These are phyloP conservation scores for Cephus sareptanus DNA, from an alignment of 2,888 invertebrate species.

Conservation along the genomic window DNA sequence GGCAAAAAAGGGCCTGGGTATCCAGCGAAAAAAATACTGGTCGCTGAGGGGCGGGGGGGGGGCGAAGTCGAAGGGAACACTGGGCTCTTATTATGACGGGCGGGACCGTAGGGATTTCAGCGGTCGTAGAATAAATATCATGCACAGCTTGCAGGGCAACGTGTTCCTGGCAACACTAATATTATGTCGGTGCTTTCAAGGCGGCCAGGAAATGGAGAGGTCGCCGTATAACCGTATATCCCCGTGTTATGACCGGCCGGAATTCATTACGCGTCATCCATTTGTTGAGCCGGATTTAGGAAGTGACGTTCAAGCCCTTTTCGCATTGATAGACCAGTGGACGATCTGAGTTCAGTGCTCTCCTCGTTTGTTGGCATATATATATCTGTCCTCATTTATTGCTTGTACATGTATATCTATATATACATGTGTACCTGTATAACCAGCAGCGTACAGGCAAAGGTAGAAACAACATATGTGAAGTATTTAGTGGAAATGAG, in stretches of 20 bases:
- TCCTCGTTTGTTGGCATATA: not conserved
- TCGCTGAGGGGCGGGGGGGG: too few species aligned
- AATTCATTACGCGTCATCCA: not conserved
- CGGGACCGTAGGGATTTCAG: conserved; percentile 5
- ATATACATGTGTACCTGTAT: too few species aligned
- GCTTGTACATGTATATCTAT: too few species aligned
- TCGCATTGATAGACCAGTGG: not conserved
- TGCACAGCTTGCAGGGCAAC: conserved; percentile 7
- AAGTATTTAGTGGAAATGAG: too few species aligned
- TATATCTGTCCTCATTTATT: too few species aligned
- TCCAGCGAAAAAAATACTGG: not conserved
- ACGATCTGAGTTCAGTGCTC: not conserved
- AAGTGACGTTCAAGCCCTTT: not conserved
- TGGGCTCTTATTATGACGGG: not conserved
- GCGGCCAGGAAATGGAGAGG: not conserved
- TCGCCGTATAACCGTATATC: not conserved
- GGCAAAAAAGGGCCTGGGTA: not conserved
- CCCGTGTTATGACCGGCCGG: not conserved
- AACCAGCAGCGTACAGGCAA: too few species aligned
- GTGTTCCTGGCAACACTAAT: conserved; percentile 15
- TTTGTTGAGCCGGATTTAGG: not conserved
- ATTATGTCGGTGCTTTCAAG: conserved; percentile 9
- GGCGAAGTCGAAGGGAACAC: not conserved
- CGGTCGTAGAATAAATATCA: conserved; percentile 12
- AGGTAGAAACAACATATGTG: too few species aligned